Conservation (phyloP, 2,888 invertebrate species). For the Steinernema carpocapsae region DNA sequence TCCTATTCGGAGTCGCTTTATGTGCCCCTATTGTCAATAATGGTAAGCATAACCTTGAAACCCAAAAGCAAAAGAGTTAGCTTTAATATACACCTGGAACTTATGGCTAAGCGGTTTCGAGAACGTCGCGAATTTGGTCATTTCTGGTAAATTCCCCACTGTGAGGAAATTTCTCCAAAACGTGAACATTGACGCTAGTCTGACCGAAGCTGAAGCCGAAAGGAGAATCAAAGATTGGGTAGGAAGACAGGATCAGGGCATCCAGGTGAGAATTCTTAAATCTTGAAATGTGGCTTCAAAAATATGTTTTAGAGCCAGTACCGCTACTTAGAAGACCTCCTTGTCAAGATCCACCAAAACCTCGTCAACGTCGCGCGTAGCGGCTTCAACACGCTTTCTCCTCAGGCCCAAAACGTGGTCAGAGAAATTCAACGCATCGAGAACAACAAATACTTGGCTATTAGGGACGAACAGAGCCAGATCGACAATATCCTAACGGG, state of each 20-base stretch:
- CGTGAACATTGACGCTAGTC: slow-evolving; percentile 23
- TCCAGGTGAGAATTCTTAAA: neutral
- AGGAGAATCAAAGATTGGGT: neutral
- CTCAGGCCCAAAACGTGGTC: slow-evolving; percentile 23
- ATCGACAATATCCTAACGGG: neutral
- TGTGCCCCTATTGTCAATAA: neutral
- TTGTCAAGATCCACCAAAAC: neutral
- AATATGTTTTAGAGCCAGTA: neutral
- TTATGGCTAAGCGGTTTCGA: slow-evolving; percentile 15
- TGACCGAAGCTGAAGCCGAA: neutral
- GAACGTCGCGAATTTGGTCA: neutral
- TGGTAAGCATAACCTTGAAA: neutral
- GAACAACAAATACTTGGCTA: slow-evolving; percentile 5
- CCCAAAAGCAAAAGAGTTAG: neutral
- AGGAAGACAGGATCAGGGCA: neutral
- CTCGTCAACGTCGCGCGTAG: slow-evolving; percentile 8
- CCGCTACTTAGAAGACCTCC: neutral
- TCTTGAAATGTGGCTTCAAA: no score
- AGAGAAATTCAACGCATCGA: slow-evolving; percentile 27
- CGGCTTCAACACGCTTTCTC: slow-evolving; percentile 8
- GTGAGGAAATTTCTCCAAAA: neutral
- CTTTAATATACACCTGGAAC: slow-evolving; percentile 2
- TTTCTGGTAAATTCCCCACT: neutral
- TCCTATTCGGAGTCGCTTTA: neutral
- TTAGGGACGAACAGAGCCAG: neutral